Base-by-base conservation (phyloP, 2,888 invertebrate genomes). In the Spisula subtruncata region DNA sequence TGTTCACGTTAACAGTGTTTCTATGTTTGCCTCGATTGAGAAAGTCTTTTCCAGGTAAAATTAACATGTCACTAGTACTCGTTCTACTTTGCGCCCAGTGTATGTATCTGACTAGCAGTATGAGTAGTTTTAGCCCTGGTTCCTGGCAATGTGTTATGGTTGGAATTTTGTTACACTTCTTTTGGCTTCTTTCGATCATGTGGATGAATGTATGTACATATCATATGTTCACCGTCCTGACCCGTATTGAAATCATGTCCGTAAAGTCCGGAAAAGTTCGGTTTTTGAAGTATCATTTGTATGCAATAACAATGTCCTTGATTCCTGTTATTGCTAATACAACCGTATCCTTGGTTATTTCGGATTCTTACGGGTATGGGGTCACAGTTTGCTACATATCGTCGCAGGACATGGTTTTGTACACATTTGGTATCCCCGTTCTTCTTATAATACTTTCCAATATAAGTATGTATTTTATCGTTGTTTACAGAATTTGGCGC, bases 331-430 rank as follows among this genome's bases (percentile, higher is more conserved):
- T 88, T 5, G 48, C 54, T 25, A 89, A 88, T 56, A 82, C 88
- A 14, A n/a, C 85, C 16, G 32, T 54, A 35, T 85, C 85, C 12
- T 0, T n/a, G 29, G 12, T 41, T 4, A 80, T 18, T 0, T 79
- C 79, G 18, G 85, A 51, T n/a, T 84, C 83, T 16, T 20, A 83
- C 16, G 92, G 92, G 29, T 92, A 92, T 81, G 92, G 92, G 8
- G 81, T 41, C 29, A 71, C n/a, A 29, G 56, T 81, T n/a, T 92
- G 92, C 51, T 92, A 91, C 79, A 90, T 92, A 4, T 83, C 85
- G 25, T 81, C 87, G 0, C 71, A 81, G 54, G 87, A 66, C 32
- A 87, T 83, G 85, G 16, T 91, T 5, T 25, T 83, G 5, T 87
- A 79, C 25, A 88, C 87, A 1, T 91, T 92, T 60, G 89, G 66